Base-by-base conservation (phyloP, 2,797 vertebrate genomes). In the Tolypeutes matacus region DNA sequence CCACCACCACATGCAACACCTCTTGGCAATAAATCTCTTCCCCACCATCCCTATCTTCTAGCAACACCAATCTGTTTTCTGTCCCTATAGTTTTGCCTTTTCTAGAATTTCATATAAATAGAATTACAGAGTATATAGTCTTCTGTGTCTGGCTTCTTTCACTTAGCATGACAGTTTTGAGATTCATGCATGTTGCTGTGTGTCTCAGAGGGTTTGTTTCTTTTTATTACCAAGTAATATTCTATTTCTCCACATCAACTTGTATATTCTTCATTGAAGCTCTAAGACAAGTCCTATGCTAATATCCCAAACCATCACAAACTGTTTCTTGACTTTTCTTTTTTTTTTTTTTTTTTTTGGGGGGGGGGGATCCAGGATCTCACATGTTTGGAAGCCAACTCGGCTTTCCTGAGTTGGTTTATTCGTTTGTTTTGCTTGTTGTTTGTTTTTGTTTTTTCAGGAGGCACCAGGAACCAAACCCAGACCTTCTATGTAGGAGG, bases 281-380 rank as follows among this genome's bases (percentile, higher is more conserved):
- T 18, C 72, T 73, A 73, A 90, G 17, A 81, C 18, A 64, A 83
- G 34, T 17, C 46, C 58, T n/a, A 14, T 67, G 42, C 67, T 76
- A 70, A 83, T 2, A 81, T 7, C 25, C 56, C 73, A 73, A 75
- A 84, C 18, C 53, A 56, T 21, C 53, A 53, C 51, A 53, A 49
- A n/a, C 62, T 70, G 14, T 39, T 69, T 95, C n/a, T 90, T 95
- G n/a, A 83, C 31, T 91, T 86, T 67, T 69, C 58, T 95, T 83
- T 91, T 86, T 67, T 64, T 51, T 93, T 83, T 51, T 91, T 86
- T 67, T 67, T 51, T 95, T 83, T 51, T 39, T 39, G 46, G 46
- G 46, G 46, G 46, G 46, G 11, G 8, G 46, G 46, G 5, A 46
- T 8, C 46, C 46, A 46, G 46, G 46, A 46, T 46, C 46, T 46